Conservation (phyloP, 2,113 vertebrate species). For the Pygoscelis antarcticus region DNA sequence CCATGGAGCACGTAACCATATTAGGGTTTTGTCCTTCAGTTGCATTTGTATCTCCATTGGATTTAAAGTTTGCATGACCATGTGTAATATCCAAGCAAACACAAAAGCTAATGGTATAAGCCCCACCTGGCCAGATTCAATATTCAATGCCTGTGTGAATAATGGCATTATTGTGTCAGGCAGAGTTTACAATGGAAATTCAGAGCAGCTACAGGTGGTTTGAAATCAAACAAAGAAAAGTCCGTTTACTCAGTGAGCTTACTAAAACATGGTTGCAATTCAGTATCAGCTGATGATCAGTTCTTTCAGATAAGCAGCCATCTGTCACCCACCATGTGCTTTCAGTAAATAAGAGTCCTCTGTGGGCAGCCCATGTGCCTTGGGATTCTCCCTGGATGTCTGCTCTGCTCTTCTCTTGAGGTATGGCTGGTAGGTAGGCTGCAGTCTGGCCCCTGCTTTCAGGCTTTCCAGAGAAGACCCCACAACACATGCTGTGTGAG, state of each 20-base stretch:
- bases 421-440: neutral
- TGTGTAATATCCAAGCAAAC: neutral
- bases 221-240: conserved; percentile 31
- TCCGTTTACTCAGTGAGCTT: neutral
- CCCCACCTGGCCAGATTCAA: neutral
- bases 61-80: neutral
- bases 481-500: neutral
- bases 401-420: neutral
- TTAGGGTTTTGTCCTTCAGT: neutral
- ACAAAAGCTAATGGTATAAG: neutral
- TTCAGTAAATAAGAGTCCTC: neutral
- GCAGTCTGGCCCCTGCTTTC: neutral
- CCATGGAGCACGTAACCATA: neutral
- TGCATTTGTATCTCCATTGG: neutral
- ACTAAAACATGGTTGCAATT: neutral
- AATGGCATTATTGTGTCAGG: neutral
- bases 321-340: neutral
- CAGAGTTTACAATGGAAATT: conserved; percentile 13
- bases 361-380: neutral
- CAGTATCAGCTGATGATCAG: neutral
- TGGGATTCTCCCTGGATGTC: neutral
- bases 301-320: neutral
- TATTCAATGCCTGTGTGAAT: neutral
- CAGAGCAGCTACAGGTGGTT: conserved; percentile 16
- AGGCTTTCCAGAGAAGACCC: neutral